These are phyloP conservation scores for Struthidea cinerea DNA, from an alignment of 2,113 vertebrate species.

Conservation along the genomic window DNA sequence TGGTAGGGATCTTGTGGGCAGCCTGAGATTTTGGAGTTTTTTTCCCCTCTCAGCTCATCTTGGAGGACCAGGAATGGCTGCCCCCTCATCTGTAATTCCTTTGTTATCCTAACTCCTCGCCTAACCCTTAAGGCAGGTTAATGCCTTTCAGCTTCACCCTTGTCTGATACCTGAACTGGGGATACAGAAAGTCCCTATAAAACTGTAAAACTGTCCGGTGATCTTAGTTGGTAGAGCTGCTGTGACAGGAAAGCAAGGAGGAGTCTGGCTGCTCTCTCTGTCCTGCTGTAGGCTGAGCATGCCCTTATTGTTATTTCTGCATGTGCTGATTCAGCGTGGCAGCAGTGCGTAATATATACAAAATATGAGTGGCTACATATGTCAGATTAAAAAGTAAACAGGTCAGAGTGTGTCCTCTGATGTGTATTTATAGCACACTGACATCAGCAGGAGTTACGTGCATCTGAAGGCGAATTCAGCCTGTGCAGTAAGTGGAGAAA, in stretches of 20 bases:
- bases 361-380: neutral
- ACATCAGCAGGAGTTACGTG: neutral
- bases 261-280: neutral
- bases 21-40: neutral
- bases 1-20: neutral
- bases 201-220: neutral
- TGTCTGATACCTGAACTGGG: neutral
- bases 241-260: neutral
- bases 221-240: neutral
- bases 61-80: neutral
- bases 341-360: neutral
- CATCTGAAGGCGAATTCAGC: neutral
- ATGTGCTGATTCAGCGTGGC: neutral
- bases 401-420: neutral
- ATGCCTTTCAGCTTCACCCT: neutral
- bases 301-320: neutral
- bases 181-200: neutral
- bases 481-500: neutral
- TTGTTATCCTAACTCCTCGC: neutral
- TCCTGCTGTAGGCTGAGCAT: neutral
- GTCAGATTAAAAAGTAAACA: conserved; percentile 3
- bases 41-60: neutral
- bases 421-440: neutral
- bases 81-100: neutral
- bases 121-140: neutral